Percentiles rank a stretch among this genome's conserved stretches.
Conservation (phyloP, 2,888 invertebrate species). For the Phortica okadai region DNA sequence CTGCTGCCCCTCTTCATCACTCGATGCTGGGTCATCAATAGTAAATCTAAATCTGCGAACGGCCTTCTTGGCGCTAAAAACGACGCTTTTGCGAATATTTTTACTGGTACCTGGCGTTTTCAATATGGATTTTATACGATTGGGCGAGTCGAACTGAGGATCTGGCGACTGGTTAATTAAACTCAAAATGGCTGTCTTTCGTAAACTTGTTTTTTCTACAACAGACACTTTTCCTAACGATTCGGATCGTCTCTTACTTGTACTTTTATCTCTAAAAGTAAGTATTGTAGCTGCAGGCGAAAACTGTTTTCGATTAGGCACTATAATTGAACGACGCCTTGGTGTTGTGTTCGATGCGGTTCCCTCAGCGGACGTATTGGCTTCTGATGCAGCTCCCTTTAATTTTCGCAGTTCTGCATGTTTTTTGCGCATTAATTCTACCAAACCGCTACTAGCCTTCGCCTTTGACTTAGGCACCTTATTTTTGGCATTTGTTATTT, state of each 20-base stretch:
- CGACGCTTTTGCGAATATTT: conserved; percentile 57
- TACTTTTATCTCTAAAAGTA: background rate
- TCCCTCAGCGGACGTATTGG: background rate
- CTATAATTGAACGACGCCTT: conserved; percentile 46
- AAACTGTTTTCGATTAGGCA: conserved; percentile 55
- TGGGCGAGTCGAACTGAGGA: conserved; percentile 9
- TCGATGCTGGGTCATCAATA: conserved; percentile 56
- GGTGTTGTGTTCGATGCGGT: conserved; percentile 23
- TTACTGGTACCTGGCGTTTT: conserved; percentile 71
- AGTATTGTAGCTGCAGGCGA: conserved; percentile 53
- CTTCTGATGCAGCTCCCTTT: conserved; percentile 34
- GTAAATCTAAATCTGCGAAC: conserved; percentile 67
- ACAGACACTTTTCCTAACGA: conserved; percentile 33
- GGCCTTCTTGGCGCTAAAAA: conserved; percentile 68
- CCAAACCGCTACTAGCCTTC: conserved; percentile 59
- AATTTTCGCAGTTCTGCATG: conserved; percentile 58
- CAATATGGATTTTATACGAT: conserved; percentile 65
- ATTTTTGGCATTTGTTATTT: conserved; percentile 16
- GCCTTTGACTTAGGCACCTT: conserved; percentile 47
- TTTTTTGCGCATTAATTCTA: conserved; percentile 62
- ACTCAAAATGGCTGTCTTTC: conserved; percentile 51
- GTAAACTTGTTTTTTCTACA: conserved; percentile 34
- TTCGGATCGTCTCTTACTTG: conserved; percentile 34
- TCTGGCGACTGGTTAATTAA: conserved; percentile 37
- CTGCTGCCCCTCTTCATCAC: conserved; percentile 42